phyloP scores from a whole-genome alignment of 2,888 invertebrate genomes.

The Eupeodes latifasciatus region DNA sequence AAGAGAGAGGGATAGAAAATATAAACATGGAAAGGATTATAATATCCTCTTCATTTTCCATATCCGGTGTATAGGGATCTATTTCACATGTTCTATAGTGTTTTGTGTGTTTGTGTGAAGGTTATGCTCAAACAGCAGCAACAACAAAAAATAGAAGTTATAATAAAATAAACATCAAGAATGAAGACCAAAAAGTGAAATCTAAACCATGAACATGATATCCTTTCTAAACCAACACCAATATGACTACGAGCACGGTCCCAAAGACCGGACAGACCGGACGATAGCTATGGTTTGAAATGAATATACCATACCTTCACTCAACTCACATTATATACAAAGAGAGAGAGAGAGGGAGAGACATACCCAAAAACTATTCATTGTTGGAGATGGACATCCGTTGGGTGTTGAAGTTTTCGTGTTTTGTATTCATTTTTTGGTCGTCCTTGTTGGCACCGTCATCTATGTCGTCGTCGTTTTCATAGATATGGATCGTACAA shows the following conservation, averaged over 20 bases:
- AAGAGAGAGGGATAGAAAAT: neutral
- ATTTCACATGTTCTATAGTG: neutral
- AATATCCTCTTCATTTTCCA: slow-evolving; percentile 23
- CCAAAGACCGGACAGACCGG: neutral
- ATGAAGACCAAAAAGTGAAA: slow-evolving; percentile 22
- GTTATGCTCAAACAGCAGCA: neutral
- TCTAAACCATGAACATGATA: slow-evolving; percentile 29
- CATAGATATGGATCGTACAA: too few relatives aligned
- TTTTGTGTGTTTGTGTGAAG: neutral
- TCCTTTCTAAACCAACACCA: neutral
- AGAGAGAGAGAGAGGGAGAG: too few relatives aligned
- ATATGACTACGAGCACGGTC: neutral
- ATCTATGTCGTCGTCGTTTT: neutral
- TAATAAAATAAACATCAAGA: slow-evolving; percentile 10
- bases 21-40: neutral
- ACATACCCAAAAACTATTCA: slow-evolving; percentile 25
- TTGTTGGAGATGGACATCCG: slow-evolving; percentile 36
- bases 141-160: neutral
- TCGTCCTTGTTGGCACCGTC: slow-evolving; percentile 9
- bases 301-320: neutral
- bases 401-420: slow-evolving; percentile 32
- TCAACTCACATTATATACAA: neutral
- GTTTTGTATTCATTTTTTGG: slow-evolving; percentile 35
- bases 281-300: neutral
- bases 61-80: slow-evolving; percentile 4